A percentile compares a stretch with the other conserved stretches of the same genome.
Conservation (phyloP, 2,797 vertebrate species). For the Prionace glauca region DNA sequence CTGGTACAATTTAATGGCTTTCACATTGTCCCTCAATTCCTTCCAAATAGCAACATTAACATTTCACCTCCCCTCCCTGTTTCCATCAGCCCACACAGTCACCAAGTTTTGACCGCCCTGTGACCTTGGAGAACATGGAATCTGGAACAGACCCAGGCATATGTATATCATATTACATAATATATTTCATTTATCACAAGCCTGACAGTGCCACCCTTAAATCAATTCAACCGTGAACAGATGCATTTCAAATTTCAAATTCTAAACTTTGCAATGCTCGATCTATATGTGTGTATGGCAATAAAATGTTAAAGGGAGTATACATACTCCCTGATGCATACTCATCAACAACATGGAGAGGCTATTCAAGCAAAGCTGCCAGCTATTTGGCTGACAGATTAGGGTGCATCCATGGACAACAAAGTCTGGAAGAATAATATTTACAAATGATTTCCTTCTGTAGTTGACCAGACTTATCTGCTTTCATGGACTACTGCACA, state of each 20-base stretch:
- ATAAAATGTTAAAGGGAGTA: neutral
- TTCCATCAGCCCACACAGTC: neutral
- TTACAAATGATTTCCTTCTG: neutral
- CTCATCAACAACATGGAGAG: neutral
- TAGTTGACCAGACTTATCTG: neutral
- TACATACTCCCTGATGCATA: neutral
- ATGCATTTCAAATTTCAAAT: neutral
- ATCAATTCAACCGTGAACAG: constrained; percentile 1
- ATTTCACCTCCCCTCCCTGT: too few relatives aligned
- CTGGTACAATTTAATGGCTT: constrained; percentile 10
- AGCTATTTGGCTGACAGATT: neutral
- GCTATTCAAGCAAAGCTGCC: neutral
- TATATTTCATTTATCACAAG: neutral
- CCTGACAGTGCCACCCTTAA: neutral
- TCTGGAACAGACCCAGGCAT: neutral
- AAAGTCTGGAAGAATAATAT: neutral
- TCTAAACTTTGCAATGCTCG: neutral
- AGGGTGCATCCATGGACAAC: neutral
- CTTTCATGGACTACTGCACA: neutral
- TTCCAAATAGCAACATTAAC: neutral
- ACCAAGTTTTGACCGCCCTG: neutral
- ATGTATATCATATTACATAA: neutral
- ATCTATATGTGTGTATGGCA: neutral
- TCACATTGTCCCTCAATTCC: neutral
- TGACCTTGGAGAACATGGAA: neutral